These are phyloP conservation scores for Lysandra coridon DNA, from an alignment of 2,888 invertebrate species.

Conservation along the genomic window DNA sequence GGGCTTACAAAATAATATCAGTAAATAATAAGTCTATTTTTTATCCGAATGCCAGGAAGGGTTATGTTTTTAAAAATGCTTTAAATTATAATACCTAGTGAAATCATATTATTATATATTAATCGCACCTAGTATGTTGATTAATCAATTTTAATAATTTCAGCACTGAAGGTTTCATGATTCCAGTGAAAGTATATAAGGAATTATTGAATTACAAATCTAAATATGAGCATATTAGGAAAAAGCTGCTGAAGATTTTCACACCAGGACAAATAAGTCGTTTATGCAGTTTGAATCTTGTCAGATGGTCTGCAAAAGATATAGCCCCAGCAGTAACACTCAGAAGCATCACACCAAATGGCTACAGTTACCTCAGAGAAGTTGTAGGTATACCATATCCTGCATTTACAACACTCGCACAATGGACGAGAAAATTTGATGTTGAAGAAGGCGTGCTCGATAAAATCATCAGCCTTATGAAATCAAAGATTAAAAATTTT, in stretches of 20 bases:
- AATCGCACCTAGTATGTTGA: too few relatives aligned
- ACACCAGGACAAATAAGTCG: neutral
- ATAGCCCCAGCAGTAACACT: neutral
- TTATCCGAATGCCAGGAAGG: too few relatives aligned
- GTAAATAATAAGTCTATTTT: too few relatives aligned
- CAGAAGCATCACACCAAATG: neutral
- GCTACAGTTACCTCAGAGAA: neutral
- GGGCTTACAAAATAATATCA: too few relatives aligned
- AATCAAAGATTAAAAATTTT: neutral
- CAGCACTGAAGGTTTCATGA: neutral
- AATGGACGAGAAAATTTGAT: neutral
- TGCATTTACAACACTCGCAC: neutral
- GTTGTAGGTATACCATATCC: neutral
- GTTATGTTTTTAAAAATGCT: too few relatives aligned
- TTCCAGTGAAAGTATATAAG: neutral
- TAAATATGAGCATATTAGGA: neutral
- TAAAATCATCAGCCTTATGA: neutral
- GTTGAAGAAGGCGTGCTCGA: neutral
- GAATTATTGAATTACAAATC: neutral
- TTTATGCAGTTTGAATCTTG: neutral
- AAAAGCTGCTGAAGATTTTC: neutral
- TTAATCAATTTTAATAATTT: neutral
- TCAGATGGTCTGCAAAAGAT: neutral
- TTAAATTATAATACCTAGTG: too few relatives aligned
- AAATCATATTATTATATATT: too few relatives aligned